Base-by-base conservation (phyloP, 2,888 invertebrate species). In the Graphium colonna region DNA sequence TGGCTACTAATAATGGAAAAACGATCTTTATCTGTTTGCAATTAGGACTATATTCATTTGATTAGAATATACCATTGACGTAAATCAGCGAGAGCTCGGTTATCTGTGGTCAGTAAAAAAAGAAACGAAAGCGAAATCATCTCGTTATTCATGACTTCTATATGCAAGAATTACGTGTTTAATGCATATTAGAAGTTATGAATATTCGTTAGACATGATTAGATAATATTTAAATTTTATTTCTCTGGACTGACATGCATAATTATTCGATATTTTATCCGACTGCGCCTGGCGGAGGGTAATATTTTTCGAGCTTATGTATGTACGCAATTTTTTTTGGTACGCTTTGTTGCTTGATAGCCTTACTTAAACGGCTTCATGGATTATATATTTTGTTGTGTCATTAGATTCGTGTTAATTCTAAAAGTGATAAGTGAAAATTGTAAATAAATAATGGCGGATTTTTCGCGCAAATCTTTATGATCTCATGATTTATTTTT, bases 11-110 rank as follows among this genome's bases (percentile, higher is more conserved):
- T 16, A n/a, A 51, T 8, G 5, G 9, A 16, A 45, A 17, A 33
- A 26, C 33, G 40, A 5, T 7, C 33, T 9, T 40, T 41, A 46
- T 8, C 0, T 0, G 2, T 8, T 41, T 10, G 4, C 2, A 26
- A 26, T 52, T 42, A 33, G 42, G 47, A 12, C 15, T 47, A 47
- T 21, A 36, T 18, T 47, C 10, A 12, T 12, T 21, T 3, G 10
- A 1, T 12, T 4, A 13, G 3, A 15, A 16, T 15, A 16, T 17
- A 12, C 3, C 13, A 16, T 41, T 18, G n/a, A 31, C 8, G 17
- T 53, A 49, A 44, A 49, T 49, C 49, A 53, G 53, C n/a, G 49
- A 48, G 53, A 53, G 53, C 44, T 49, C 43, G 15, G 18, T 48
- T 39, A 43, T 47, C 47, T 42, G 12, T 42, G 47, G 18, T 42